These are phyloP conservation scores for Luscinia megarhynchos DNA, from an alignment of 2,797 vertebrate genomes.

Conservation along the genomic window DNA sequence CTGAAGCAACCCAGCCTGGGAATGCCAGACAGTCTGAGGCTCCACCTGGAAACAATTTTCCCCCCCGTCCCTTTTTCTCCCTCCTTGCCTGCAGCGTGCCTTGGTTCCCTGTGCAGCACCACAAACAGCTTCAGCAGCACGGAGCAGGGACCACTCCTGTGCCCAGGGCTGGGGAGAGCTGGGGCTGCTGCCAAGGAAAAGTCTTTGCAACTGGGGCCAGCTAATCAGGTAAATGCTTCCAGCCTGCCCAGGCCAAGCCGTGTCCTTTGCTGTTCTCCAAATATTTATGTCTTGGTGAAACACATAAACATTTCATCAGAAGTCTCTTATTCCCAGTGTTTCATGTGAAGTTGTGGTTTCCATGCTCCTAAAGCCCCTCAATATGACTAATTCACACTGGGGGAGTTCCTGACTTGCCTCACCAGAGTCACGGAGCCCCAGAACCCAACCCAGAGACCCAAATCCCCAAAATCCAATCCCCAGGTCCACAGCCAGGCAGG, in stretches of 20 bases:
- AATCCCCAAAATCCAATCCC: neutral
- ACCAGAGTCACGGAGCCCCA: neutral
- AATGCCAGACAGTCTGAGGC: neutral
- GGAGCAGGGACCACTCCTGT: neutral
- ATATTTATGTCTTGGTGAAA: constrained; percentile 8
- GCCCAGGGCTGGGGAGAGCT: neutral
- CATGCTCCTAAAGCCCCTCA: neutral
- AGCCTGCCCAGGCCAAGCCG: neutral
- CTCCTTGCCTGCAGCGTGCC: neutral
- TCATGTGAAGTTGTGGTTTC: neutral
- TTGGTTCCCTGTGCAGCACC: neutral
- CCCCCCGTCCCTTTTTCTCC: neutral
- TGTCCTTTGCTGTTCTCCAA: neutral
- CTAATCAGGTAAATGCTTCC: neutral
- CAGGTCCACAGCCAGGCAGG: neutral
- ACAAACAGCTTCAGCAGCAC: neutral
- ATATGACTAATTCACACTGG: neutral
- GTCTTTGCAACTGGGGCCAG: neutral
- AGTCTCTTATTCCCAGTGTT: neutral
- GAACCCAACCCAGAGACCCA: neutral
- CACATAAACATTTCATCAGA: neutral
- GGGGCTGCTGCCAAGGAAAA: neutral
- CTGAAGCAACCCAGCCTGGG: neutral
- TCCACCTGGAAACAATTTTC: constrained; percentile 27
- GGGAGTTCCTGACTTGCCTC: neutral